These are phyloP conservation scores for Willowsia nigromaculata DNA, from an alignment of 2,888 invertebrate species.

Conservation along the genomic window DNA sequence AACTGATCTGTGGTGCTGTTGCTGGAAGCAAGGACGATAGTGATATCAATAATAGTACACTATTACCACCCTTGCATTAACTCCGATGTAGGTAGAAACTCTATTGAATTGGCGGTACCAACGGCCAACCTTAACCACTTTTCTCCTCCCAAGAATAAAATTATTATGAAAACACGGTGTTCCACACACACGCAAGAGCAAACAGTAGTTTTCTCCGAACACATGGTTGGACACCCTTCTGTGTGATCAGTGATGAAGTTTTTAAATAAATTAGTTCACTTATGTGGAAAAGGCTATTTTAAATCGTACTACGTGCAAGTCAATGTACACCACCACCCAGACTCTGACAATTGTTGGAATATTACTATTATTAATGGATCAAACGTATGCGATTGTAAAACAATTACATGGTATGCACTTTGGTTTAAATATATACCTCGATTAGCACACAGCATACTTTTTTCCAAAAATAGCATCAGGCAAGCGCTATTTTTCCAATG, in stretches of 20 bases:
- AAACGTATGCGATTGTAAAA: no score
- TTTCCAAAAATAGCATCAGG: constrained; percentile 25
- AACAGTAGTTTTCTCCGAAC: constrained; percentile 59
- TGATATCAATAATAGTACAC: neutral
- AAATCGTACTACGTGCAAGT: neutral
- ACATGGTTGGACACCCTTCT: constrained; percentile 62
- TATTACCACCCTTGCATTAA: neutral
- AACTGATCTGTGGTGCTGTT: neutral
- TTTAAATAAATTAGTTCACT: neutral
- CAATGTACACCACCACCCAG: neutral
- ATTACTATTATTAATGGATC: neutral
- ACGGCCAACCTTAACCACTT: constrained; percentile 29
- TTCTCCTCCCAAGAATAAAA: constrained; percentile 41
- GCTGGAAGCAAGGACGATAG: constrained; percentile 63
- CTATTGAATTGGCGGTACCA: constrained; percentile 27
- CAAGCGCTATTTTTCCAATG: constrained; percentile 7
- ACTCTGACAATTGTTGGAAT: no score
- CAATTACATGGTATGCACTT: no score
- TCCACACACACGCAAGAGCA: constrained; percentile 21
- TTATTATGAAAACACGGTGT: constrained; percentile 19
- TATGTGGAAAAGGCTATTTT: neutral
- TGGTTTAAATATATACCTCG: no score
- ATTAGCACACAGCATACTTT: neutral
- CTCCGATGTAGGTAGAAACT: constrained; percentile 58
- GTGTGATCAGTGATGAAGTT: constrained; percentile 23